A percentile compares a stretch with the other conserved stretches of the same genome.
phyloP scores from a whole-genome alignment of 1,140 invertebrate species.

The Aphaenogaster ashmeadi region DNA sequence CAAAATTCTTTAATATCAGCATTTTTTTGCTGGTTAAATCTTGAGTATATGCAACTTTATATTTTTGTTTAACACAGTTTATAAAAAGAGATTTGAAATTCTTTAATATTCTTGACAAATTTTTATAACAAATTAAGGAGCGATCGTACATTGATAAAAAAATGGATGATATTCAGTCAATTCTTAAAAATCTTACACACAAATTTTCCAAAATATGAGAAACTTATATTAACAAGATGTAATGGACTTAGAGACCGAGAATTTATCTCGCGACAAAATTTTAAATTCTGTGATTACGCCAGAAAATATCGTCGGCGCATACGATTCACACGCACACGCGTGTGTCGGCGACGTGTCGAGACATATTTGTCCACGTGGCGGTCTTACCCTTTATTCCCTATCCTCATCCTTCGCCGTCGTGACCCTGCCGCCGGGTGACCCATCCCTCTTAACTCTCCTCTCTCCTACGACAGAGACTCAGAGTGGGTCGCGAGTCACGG shows the following conservation, averaged over 20 bases:
- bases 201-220: background rate
- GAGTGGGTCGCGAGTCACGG: slow-evolving; percentile 81
- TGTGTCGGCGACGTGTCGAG: slow-evolving; percentile 64
- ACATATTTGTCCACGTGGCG: slow-evolving; percentile 82
- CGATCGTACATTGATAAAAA: background rate
- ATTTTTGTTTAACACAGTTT: background rate
- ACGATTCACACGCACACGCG: background rate
- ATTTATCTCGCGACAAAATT: slow-evolving; percentile 41
- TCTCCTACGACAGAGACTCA: slow-evolving; percentile 60
- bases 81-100: background rate
- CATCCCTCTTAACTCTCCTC: slow-evolving; percentile 72
- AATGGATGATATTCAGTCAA: background rate
- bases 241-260: background rate
- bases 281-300: slow-evolving; percentile 34
- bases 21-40: background rate
- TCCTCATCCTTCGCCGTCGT: slow-evolving; percentile 69
- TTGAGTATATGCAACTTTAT: background rate
- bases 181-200: background rate
- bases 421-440: slow-evolving; percentile 60
- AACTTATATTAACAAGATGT: background rate
- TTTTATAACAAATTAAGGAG: background rate
- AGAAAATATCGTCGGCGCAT: background rate
- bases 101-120: background rate
- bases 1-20: background rate
- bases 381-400: slow-evolving; percentile 77